A percentile compares a stretch with the other conserved stretches of the same genome.
phyloP scores from a whole-genome alignment of 2,797 vertebrate species.

The Enteromius fasciolatus region DNA sequence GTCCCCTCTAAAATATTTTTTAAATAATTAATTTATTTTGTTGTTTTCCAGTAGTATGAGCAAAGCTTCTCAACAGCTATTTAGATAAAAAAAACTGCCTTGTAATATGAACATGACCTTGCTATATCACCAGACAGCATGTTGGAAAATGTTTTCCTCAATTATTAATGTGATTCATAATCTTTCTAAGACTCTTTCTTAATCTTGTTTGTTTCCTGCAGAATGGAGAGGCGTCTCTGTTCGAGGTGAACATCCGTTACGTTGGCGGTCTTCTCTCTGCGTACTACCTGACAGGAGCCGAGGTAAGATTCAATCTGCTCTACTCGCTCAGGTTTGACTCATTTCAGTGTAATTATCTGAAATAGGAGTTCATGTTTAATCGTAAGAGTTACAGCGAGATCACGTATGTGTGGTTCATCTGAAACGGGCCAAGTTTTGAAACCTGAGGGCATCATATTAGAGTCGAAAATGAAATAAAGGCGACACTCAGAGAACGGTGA shows the following conservation, averaged over 20 bases:
- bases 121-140: neutral
- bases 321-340: neutral
- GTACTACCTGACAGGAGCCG: slow-evolving; percentile 94
- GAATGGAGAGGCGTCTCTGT: slow-evolving; percentile 95
- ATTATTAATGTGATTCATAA: neutral
- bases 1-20: neutral
- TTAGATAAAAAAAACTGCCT: neutral
- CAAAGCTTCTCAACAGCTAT: neutral
- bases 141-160: slow-evolving; percentile 10
- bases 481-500: slow-evolving; percentile 60
- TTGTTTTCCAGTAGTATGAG: neutral
- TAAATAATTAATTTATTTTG: neutral
- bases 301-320: slow-evolving; percentile 82
- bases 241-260: slow-evolving; percentile 98
- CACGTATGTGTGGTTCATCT: neutral
- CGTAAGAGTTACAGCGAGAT: neutral
- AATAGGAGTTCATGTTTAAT: neutral
- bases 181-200: neutral
- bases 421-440: neutral
- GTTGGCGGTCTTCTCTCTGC: slow-evolving; percentile 92
- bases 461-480: slow-evolving; percentile 61
- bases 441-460: slow-evolving; percentile 38
- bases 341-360: neutral
- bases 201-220: slow-evolving; percentile 68
- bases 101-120: neutral